Percentiles rank a stretch among this genome's conserved stretches.
Conservation (phyloP, 2,113 vertebrate genomes). For the Shinisaurus crocodilurus region DNA sequence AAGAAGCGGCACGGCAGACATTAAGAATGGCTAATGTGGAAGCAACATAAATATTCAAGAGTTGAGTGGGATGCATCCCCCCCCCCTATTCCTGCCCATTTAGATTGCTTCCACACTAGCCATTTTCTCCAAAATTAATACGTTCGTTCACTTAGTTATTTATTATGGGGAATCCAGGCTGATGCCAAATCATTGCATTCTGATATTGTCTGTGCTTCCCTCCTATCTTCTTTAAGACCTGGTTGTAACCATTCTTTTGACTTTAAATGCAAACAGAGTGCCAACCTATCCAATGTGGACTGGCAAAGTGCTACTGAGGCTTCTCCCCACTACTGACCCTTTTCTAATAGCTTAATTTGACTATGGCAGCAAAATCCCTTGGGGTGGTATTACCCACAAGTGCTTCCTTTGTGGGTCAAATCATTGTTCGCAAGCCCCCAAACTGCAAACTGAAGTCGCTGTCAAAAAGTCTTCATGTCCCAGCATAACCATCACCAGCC, state of each 20-base stretch:
- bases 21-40: not conserved
- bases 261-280: no score
- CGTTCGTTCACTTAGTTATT: no score
- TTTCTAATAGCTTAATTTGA: not conserved
- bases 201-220: no score
- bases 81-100: not conserved
- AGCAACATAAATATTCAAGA: not conserved
- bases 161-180: no score
- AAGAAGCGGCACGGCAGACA: not conserved
- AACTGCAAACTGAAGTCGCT: not conserved
- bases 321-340: no score
- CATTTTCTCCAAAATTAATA: no score
- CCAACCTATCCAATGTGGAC: no score
- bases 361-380: not conserved
- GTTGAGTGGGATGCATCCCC: not conserved
- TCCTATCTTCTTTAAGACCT: no score
- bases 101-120: not conserved
- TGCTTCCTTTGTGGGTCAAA: not conserved
- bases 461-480: not conserved
- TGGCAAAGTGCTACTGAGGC: no score
- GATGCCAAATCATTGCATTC: no score
- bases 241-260: no score
- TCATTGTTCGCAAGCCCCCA: not conserved
- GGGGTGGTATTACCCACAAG: not conserved
- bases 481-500: not conserved